Percentiles rank a stretch among this genome's conserved stretches.
phyloP scores from a whole-genome alignment of 2,797 vertebrate species.

The Spinus olivaceus region DNA sequence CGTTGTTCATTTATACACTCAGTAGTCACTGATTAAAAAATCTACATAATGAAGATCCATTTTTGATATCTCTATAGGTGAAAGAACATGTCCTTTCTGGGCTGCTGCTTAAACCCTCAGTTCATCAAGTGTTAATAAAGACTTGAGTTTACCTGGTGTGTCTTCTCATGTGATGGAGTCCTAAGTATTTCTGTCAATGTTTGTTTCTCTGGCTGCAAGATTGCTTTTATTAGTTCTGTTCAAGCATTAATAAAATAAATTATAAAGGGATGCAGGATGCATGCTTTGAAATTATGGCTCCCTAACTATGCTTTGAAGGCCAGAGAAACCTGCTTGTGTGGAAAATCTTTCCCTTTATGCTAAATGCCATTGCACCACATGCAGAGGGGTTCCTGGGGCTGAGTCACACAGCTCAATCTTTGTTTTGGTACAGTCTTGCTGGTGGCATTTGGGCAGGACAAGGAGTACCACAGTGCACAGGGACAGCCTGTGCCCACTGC shows the following conservation, averaged over 20 bases:
- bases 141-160: not conserved
- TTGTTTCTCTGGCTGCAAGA: not conserved
- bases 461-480: too few relatives aligned
- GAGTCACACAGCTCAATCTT: not conserved
- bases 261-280: not conserved
- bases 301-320: not conserved
- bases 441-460: not conserved
- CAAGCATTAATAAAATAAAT: not conserved
- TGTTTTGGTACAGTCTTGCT: not conserved
- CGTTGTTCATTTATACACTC: not conserved
- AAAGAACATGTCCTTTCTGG: not conserved
- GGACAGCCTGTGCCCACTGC: rapidly evolving
- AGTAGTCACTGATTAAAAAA: not conserved
- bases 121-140: not conserved
- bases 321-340: not conserved
- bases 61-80: not conserved
- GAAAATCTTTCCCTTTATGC: not conserved
- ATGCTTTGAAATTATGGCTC: not conserved
- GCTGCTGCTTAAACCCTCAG: not conserved
- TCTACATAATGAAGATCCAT: not conserved
- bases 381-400: not conserved
- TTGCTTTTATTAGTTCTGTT: not conserved
- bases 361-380: not conserved
- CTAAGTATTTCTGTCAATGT: not conserved
- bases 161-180: not conserved